phyloP scores from a whole-genome alignment of 1,140 invertebrate species.

The Bombus pyrosoma region DNA sequence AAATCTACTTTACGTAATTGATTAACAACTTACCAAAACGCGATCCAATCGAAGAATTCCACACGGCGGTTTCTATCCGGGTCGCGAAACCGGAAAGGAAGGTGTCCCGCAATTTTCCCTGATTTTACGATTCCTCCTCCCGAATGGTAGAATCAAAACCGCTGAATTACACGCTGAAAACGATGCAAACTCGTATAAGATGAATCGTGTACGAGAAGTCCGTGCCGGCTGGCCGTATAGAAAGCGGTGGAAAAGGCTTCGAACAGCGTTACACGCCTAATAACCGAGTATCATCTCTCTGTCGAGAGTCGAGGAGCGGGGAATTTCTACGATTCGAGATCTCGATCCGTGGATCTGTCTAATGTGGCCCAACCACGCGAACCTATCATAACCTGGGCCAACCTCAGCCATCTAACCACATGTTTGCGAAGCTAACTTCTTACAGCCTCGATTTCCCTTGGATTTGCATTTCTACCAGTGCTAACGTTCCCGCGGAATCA shows the following conservation, averaged over 20 bases:
- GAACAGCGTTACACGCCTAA: constrained; percentile 61
- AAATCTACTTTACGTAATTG: neutral
- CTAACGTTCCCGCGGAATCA: constrained; percentile 56
- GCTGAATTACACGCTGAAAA: constrained; percentile 53
- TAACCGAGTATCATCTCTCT: constrained; percentile 67
- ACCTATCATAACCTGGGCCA: constrained; percentile 80
- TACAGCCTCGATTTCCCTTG: constrained; percentile 59
- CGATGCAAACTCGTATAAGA: neutral
- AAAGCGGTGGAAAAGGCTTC: constrained; percentile 33
- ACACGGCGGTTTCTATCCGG: neutral
- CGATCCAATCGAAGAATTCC: neutral
- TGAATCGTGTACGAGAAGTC: neutral
- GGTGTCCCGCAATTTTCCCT: constrained; percentile 39
- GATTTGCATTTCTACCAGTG: constrained; percentile 75
- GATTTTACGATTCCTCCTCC: neutral
- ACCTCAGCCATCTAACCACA: constrained; percentile 70
- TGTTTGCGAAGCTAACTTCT: constrained; percentile 73
- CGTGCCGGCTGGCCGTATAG: neutral
- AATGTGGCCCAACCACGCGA: constrained; percentile 81
- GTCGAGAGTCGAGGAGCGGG: neutral
- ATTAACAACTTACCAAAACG: neutral
- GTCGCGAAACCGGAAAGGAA: constrained; percentile 24
- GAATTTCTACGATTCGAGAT: constrained; percentile 71
- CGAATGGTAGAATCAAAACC: constrained; percentile 41
- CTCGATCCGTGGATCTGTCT: constrained; percentile 69